These are phyloP conservation scores for human DNA, from an alignment of 2,113 vertebrate species.

Conservation along the genomic window DNA sequence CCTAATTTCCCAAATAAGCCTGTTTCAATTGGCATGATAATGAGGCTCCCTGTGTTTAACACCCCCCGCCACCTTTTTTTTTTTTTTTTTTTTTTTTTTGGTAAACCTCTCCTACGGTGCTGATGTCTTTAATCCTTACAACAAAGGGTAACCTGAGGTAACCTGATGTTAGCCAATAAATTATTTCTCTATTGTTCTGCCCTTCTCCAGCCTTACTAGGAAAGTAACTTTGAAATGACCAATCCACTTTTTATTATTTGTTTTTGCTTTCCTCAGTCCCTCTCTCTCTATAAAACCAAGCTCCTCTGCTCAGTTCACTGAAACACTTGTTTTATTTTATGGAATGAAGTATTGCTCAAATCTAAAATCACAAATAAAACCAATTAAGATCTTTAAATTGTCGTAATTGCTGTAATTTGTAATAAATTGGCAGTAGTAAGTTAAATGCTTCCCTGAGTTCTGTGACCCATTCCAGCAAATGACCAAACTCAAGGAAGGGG, in stretches of 20 bases:
- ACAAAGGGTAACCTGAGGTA: background rate
- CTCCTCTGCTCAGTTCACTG: background rate
- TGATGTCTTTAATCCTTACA: background rate
- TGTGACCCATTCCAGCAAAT: background rate
- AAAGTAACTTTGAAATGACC: background rate
- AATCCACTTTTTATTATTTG: background rate
- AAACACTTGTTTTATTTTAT: background rate
- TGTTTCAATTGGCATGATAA: background rate
- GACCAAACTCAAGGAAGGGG: background rate
- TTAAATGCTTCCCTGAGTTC: background rate
- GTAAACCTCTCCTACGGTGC: too few species aligned
- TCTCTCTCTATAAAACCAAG: background rate
- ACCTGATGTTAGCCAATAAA: background rate
- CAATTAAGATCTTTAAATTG: background rate
- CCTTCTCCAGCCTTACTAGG: background rate
- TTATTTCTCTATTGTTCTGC: background rate
- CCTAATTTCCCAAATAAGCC: background rate
- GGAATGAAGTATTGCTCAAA: background rate
- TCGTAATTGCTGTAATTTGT: background rate
- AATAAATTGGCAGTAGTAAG: background rate
- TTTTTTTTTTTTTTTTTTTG: too few species aligned
- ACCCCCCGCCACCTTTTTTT: accelerated
- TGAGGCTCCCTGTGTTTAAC: background rate
- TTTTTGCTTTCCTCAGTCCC: background rate
- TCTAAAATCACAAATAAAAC: background rate